Base-by-base conservation (phyloP, 2,113 vertebrate genomes). In the Salvelinus fontinalis region DNA sequence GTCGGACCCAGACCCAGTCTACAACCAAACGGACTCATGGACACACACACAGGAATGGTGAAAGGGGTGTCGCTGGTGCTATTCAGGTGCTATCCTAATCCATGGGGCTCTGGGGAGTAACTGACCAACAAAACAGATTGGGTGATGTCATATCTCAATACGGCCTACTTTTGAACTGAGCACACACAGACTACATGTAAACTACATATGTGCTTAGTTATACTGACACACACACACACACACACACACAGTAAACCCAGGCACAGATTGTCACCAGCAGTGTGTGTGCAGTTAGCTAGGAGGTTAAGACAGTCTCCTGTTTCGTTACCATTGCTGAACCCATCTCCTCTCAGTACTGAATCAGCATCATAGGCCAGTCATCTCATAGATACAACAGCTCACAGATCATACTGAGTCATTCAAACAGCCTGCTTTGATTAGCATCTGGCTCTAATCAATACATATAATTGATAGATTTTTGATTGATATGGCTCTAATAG, bases 1-100 rank as follows among this genome's bases (percentile, higher is more conserved):
- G 96, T 96, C 96, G 1, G 51, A 54, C 51, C 16, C 51, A 95
- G 95, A 96, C 95, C 96, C 95, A 97, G 96, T 96, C 95, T 96
- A 96, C 96, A 98, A 97, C 96, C 97, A 97, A 97, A 98, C 93
- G 84, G 77, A 84, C 83, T 86, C 85, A 75, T 79, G 75, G 79
- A 90, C 83, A 86, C 89, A 44, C 89, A 44, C 39, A 44, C 39
- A 44, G 9, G 51, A 54, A 18, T 14, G 16, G 16, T 54, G 12
- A 54, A 54, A 54, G 3, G 51, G 49, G 51, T 4, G 51, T 54
- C 16, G 83, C 89, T 89, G 93, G 94, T 95, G 94, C 93, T 95
- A 93, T 94, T 84, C 90, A 95, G 92, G 92, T 94, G 92, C 93
- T 94, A 90, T 89, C 75, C 88, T 87, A 80, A 82, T 92, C 89